Base-by-base conservation (phyloP, 2,888 invertebrate genomes). In the Drosophila neonasuta region DNA sequence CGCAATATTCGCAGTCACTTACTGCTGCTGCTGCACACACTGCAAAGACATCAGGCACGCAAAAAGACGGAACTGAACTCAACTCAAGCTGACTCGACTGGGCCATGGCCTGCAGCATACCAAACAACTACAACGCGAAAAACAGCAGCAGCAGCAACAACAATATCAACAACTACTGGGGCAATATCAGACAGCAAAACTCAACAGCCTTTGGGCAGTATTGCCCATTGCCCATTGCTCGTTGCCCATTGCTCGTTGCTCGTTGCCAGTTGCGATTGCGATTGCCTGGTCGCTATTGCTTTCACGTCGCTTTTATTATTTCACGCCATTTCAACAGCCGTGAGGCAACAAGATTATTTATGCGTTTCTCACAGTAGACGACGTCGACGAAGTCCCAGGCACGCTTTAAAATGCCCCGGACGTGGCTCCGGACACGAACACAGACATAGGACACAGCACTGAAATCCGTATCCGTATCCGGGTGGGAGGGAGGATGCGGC, bases 281-380 rank as follows among this genome's bases (percentile, higher is more conserved):
- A 64, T 73, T 73, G 73, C 65, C 62, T 69, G 69, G 74, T 60
- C 72, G 71, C 80, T 77, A 82, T 83, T 83, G 81, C 84, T 82
- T 84, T 78, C 84, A 79, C 79, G 78, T 78, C 74, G 77, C 83
- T 85, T 82, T 86, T 86, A 86, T 86, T 84, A 83, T 84, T 83
- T 81, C 85, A 84, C 82, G 77, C 81, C 84, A 85, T 85, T 86
- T 86, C 86, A 86, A 83, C 86, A 82, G 83, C 86, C 81, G 83
- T 85, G 79, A 86, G 73, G 86, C 86, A 86, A 80, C 79, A 79
- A 83, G 86, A 86, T 85, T 86, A 83, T 85, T 85, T 85, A 85
- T 85, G 80, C 82, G 80, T 73, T 83, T 68, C 68, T 70, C 65
- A 52, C 71, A 63, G 69, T 68, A 62, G 64, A 79, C 36, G 24